Evolutionary conservation across 2,888 invertebrate species (phyloP).

Genomic region (Ditylenchus weischeri): DNA sequence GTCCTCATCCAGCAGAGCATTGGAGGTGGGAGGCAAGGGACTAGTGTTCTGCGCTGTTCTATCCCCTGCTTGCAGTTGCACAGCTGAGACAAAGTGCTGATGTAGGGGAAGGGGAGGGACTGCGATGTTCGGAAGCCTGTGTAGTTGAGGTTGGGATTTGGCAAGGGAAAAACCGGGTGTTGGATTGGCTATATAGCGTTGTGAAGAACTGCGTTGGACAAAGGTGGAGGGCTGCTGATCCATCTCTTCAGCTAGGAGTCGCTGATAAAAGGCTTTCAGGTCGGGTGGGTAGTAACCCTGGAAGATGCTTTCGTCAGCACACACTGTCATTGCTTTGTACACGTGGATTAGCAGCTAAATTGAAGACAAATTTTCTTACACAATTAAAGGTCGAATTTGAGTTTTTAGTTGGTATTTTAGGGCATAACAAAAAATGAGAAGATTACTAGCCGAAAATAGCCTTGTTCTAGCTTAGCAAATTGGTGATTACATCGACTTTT

Average conservation of each 20-base stretch:
- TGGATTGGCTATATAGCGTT: not conserved
- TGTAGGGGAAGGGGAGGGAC: not conserved
- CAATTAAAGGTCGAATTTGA: no score
- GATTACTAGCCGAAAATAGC: no score
- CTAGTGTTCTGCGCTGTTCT: not conserved
- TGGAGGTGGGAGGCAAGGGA: conserved; percentile 3
- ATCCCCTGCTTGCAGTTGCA: not conserved
- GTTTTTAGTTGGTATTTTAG: no score
- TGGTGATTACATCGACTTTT: no score
- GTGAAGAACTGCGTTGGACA: not conserved
- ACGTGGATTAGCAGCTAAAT: conserved; percentile 54
- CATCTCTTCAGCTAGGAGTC: conserved; percentile 10
- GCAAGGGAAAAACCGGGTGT: not conserved
- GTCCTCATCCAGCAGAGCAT: not conserved
- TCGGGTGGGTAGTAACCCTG: conserved; percentile 42
- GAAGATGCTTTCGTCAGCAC: conserved; percentile 50
- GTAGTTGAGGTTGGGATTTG: conserved; percentile 5
- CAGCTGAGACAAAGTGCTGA: not conserved
- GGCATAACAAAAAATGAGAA: no score
- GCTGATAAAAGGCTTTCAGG: conserved; percentile 15
- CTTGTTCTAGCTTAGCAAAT: no score
- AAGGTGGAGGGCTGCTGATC: not conserved
- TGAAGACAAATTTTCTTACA: no score
- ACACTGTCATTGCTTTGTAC: conserved; percentile 48
- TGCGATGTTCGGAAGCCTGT: not conserved